Conservation (phyloP, 1,140 invertebrate species). For the Trichonephila inaurata region DNA sequence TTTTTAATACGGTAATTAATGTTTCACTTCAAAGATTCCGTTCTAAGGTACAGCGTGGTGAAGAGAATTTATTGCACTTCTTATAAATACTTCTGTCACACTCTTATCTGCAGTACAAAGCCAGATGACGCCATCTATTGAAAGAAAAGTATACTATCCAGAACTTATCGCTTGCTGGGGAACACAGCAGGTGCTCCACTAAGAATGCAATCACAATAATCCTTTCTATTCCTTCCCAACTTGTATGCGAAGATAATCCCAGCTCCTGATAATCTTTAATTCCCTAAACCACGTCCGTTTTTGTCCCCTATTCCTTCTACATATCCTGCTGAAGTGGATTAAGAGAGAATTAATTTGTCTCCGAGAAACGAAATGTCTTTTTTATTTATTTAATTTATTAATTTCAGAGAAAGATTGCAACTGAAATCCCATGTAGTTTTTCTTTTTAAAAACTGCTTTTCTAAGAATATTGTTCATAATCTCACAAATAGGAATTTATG, state of each 20-base stretch:
- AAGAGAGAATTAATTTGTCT: not conserved
- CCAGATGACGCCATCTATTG: conserved; percentile 22
- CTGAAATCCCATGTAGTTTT: not conserved
- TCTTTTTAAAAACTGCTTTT: not conserved
- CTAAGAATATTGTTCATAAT: too few relatives aligned
- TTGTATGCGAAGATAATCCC: conserved; percentile 48
- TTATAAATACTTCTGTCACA: too few relatives aligned
- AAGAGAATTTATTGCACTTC: too few relatives aligned
- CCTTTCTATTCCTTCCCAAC: conserved; percentile 17
- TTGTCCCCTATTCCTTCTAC: not conserved
- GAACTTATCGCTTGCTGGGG: not conserved
- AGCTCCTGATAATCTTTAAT: conserved; percentile 46
- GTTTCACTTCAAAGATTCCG: too few relatives aligned
- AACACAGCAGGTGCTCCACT: conserved; percentile 36
- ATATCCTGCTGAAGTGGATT: not conserved
- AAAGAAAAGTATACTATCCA: not conserved
- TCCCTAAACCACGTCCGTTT: conserved; percentile 36
- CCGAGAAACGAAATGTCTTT: not conserved
- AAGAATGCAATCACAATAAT: conserved; percentile 50
- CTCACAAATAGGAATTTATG: too few relatives aligned
- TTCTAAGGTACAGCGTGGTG: too few relatives aligned
- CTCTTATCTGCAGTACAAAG: not conserved
- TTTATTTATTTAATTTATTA: not conserved
- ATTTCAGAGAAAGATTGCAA: not conserved
- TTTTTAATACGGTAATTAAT: too few relatives aligned